Conservation (phyloP, 2,888 invertebrate species). For the Volucella inanis region DNA sequence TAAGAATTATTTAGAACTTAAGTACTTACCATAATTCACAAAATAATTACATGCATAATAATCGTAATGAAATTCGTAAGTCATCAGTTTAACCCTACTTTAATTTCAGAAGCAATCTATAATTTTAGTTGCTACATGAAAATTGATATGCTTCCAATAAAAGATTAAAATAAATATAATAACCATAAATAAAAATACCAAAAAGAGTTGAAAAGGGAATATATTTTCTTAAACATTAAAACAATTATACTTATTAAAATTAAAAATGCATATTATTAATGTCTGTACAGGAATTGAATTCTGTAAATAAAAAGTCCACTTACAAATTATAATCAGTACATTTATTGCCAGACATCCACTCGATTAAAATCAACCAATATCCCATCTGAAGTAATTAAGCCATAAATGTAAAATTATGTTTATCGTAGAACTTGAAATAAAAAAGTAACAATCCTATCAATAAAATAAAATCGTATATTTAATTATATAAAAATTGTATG, state of each 20-base stretch:
- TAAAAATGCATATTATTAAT: constrained; percentile 26
- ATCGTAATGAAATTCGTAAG: constrained; percentile 45
- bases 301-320: constrained; percentile 64
- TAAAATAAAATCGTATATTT: constrained; percentile 67
- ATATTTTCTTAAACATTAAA: constrained; percentile 67
- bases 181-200: constrained; percentile 36
- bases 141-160: constrained; percentile 57
- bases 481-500: constrained; percentile 58
- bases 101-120: constrained; percentile 46
- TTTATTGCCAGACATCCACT: constrained; percentile 66
- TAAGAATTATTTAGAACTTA: constrained; percentile 63
- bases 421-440: constrained; percentile 54
- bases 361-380: constrained; percentile 72
- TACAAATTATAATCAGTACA: constrained; percentile 42
- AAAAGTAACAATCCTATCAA: constrained; percentile 54
- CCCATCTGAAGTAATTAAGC: constrained; percentile 71
- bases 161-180: background rate
- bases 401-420: constrained; percentile 65
- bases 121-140: constrained; percentile 48
- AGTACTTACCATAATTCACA: constrained; percentile 58
- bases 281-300: constrained; percentile 73
- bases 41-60: constrained; percentile 29
- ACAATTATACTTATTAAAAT: constrained; percentile 17
- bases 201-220: constrained; percentile 41
- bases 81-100: constrained; percentile 38